Evolutionary conservation across 2,888 invertebrate genomes (phyloP).

Genomic region (Tachina fera): DNA sequence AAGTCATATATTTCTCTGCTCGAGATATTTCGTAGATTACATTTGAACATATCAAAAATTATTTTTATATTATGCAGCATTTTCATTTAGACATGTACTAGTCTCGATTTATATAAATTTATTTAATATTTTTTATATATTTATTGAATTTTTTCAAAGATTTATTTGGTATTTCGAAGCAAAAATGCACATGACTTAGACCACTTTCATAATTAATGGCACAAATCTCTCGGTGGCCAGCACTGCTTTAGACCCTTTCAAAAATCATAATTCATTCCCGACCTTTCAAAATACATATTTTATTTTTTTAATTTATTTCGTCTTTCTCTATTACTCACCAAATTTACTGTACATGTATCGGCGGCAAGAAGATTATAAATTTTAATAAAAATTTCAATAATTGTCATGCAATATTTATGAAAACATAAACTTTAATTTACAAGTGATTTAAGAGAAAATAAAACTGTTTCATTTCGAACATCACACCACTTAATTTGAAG

Average conservation of each 20-base stretch:
- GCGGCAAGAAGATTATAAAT: conserved; percentile 33
- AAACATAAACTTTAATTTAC: conserved; percentile 50
- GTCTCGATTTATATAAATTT: too few species aligned
- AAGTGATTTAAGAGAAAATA: conserved; percentile 40
- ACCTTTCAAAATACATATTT: not conserved
- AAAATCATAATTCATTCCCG: not conserved
- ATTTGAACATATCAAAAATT: too few species aligned
- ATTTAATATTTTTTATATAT: too few species aligned
- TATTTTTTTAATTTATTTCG: not conserved
- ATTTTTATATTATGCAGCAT: too few species aligned
- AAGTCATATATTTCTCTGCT: too few species aligned
- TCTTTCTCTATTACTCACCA: conserved; percentile 30
- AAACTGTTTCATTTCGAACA: conserved; percentile 40
- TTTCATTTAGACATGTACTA: too few species aligned
- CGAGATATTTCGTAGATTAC: too few species aligned
- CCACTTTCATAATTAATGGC: too few species aligned
- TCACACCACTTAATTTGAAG: conserved; percentile 34
- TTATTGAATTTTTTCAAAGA: too few species aligned
- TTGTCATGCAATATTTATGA: conserved; percentile 48
- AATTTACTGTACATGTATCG: not conserved
- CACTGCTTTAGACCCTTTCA: not conserved
- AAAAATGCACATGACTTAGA: too few species aligned
- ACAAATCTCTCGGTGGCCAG: too few species aligned
- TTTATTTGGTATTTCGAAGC: too few species aligned
- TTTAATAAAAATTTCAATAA: conserved; percentile 33